phyloP scores from a whole-genome alignment of 2,888 invertebrate genomes.

The Drosophila peninsularis region DNA sequence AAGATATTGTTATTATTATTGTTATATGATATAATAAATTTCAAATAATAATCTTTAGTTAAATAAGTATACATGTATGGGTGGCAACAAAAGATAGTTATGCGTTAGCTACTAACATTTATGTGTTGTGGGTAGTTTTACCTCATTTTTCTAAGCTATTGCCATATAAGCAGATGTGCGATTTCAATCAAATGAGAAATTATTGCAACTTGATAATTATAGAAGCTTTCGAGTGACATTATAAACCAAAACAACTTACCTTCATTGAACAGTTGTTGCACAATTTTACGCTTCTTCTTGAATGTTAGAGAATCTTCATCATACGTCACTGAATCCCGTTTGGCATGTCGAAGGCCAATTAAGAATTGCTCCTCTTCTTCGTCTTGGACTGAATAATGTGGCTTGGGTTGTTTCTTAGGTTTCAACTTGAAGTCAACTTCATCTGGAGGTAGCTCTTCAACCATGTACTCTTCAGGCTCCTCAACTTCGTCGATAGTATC shows the following conservation, averaged over 20 bases:
- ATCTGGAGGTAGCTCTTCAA: constrained; percentile 86
- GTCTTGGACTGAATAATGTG: constrained; percentile 86
- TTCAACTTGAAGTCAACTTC: constrained; percentile 85
- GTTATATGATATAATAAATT: constrained; percentile 1
- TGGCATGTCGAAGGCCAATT: constrained; percentile 85
- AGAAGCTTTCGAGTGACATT: neutral
- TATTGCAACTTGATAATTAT: constrained; percentile 32
- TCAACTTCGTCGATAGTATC: constrained; percentile 86
- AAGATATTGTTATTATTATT: constrained; percentile 1
- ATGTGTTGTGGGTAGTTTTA: constrained; percentile 69
- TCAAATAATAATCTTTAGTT: neutral
- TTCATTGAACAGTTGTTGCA: constrained; percentile 87
- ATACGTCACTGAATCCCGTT: constrained; percentile 85
- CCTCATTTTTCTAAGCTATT: constrained; percentile 83
- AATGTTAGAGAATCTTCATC: constrained; percentile 89
- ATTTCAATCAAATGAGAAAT: constrained; percentile 45
- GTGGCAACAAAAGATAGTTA: constrained; percentile 48
- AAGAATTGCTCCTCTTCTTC: constrained; percentile 87
- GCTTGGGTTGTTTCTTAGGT: constrained; percentile 84
- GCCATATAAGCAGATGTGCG: constrained; percentile 83
- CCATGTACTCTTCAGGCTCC: constrained; percentile 86
- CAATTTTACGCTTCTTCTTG: constrained; percentile 89
- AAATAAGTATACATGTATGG: constrained; percentile 15
- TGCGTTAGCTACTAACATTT: constrained; percentile 75
- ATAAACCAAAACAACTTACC: constrained; percentile 66